Conservation (phyloP, 2,888 invertebrate genomes). For the Troides helena region DNA sequence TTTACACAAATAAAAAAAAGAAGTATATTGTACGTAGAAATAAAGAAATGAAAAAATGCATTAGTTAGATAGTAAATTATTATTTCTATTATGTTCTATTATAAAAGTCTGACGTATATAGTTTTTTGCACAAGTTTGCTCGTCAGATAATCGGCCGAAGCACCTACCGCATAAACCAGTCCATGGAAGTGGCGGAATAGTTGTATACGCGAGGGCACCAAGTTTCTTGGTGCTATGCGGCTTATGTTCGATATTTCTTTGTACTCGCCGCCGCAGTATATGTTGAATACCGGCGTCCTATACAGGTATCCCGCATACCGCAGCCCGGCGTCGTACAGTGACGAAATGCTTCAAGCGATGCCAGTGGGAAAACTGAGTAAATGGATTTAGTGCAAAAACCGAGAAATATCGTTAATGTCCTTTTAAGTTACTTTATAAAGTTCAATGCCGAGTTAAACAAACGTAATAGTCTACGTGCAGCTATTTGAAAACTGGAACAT, state of each 20-base stretch:
- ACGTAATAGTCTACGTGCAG: constrained; percentile 10
- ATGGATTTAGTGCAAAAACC: constrained; percentile 33
- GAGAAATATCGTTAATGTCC: constrained; percentile 30
- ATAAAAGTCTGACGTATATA: not conserved
- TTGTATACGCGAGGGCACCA: constrained; percentile 62
- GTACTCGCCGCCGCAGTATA: constrained; percentile 55
- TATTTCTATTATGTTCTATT: not conserved
- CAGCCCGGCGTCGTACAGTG: constrained; percentile 39
- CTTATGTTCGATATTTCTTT: constrained; percentile 69
- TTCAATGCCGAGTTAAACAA: constrained; percentile 21
- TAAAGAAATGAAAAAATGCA: too few relatives aligned
- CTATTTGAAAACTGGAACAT: not conserved
- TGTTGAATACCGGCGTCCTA: constrained; percentile 54
- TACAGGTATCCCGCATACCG: constrained; percentile 49
- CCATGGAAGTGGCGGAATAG: constrained; percentile 68
- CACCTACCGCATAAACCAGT: constrained; percentile 56
- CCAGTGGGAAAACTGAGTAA: constrained; percentile 40
- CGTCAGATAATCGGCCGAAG: constrained; percentile 14
- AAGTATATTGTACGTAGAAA: too few relatives aligned
- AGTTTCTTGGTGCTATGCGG: constrained; percentile 65
- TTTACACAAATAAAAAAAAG: too few relatives aligned
- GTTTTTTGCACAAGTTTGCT: constrained; percentile 10
- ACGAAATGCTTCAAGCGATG: constrained; percentile 41
- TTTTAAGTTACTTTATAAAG: constrained; percentile 27
- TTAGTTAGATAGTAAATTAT: too few relatives aligned